A percentile compares a stretch with the other conserved stretches of the same genome.
These are phyloP conservation scores for Alosa alosa DNA, from an alignment of 2,113 vertebrate genomes.

Conservation along the genomic window DNA sequence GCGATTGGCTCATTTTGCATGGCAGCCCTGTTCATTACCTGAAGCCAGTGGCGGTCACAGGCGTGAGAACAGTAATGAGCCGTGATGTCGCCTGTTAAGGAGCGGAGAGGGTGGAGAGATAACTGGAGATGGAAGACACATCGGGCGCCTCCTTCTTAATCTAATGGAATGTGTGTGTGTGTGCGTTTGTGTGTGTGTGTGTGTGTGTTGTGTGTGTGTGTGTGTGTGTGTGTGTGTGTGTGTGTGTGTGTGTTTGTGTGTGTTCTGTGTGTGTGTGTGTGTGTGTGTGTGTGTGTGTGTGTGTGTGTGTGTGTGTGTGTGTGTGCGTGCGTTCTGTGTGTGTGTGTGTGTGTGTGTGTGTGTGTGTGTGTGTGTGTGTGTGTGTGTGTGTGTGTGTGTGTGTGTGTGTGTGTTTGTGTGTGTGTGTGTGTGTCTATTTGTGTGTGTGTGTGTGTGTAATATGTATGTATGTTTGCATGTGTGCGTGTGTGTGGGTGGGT, in stretches of 20 bases:
- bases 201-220: background rate
- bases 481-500: constrained; percentile 2
- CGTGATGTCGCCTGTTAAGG: background rate
- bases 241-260: background rate
- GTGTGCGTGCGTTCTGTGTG: background rate
- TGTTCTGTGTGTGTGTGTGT: background rate
- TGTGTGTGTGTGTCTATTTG: background rate
- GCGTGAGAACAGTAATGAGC: background rate
- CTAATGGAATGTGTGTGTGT: background rate
- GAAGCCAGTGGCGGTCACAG: background rate
- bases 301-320: background rate
- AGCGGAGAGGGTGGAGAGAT: background rate
- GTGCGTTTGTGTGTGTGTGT: background rate
- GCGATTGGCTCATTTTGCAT: background rate
- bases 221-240: constrained; percentile 11
- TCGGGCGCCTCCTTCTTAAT: background rate
- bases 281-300: background rate
- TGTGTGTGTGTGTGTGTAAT: background rate
- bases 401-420: constrained; percentile 5
- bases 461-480: background rate
- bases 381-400: background rate
- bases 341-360: constrained; percentile 4
- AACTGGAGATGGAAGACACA: background rate
- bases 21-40: background rate
- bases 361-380: background rate